Conservation (phyloP, 37 sponge, comb jelly and placozoan genomes). For the Spongilla lacustris region DNA sequence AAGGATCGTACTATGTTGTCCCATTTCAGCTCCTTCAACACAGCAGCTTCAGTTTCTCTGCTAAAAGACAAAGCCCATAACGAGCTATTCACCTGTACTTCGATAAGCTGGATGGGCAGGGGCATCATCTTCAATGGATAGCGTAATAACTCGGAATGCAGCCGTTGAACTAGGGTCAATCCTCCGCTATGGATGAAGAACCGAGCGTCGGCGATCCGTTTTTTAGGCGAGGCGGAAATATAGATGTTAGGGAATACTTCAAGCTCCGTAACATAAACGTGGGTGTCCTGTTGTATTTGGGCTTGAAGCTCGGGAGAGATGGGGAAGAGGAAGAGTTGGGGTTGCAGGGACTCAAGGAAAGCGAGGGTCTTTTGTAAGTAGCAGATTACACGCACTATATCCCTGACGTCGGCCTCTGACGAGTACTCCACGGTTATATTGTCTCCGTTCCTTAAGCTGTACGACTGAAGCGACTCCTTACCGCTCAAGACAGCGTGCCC, state of each 20-base stretch:
- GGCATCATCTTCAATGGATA: constrained; percentile 14
- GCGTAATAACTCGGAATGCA: not conserved
- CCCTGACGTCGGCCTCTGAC: constrained; percentile 3
- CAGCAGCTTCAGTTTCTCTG: no score
- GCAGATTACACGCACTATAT: not conserved
- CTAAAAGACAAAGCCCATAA: no score
- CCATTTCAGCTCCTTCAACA: no score
- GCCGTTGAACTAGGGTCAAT: not conserved
- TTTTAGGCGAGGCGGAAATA: not conserved
- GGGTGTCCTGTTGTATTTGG: not conserved
- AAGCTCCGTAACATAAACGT: not conserved
- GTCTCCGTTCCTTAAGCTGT: constrained; percentile 13
- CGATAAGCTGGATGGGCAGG: constrained; percentile 15
- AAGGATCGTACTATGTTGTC: no score
- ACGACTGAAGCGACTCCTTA: not conserved
- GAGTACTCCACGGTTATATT: constrained; percentile 12
- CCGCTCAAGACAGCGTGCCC: not conserved
- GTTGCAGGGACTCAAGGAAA: not conserved
- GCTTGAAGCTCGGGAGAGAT: not conserved
- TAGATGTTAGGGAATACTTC: not conserved
- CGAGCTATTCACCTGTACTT: not conserved
- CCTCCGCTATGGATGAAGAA: constrained; percentile 21
- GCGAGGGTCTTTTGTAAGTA: not conserved
- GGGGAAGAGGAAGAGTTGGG: not conserved
- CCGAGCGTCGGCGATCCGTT: constrained; percentile 15